Conservation (phyloP, 37 sponge, comb jelly and placozoan genomes). For the Cliona cf. orientalis region DNA sequence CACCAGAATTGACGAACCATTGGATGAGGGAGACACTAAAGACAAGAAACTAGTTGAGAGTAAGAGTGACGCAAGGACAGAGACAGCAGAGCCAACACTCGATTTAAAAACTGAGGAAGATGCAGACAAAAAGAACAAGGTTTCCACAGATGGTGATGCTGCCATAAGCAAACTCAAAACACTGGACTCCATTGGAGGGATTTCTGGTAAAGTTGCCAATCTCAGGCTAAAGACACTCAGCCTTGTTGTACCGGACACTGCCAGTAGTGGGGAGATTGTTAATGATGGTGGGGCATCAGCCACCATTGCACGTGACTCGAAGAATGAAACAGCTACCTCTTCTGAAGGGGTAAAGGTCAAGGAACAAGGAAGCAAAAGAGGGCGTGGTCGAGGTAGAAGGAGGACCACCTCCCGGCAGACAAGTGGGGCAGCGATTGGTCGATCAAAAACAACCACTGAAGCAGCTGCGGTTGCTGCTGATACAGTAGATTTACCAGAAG, state of each 20-base stretch:
- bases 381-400: conserved; percentile 4
- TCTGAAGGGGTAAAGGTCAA: not conserved
- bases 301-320: no score
- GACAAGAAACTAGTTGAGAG: no score
- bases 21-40: no score
- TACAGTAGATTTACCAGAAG: not conserved
- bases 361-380: not conserved
- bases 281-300: not conserved
- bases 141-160: not conserved
- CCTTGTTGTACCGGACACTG: not conserved
- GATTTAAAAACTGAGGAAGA: no score
- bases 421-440: not conserved
- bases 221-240: not conserved
- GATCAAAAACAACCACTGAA: not conserved
- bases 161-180: no score
- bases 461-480: not conserved
- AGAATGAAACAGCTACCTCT: not conserved
- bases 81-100: not conserved
- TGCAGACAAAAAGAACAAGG: no score
- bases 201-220: not conserved
- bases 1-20: not conserved
- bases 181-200: no score
- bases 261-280: no score
- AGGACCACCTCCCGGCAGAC: not conserved
- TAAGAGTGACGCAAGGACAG: no score